A percentile compares a stretch with the other conserved stretches of the same genome.
Conservation (phyloP, 2,113 vertebrate species). For the Protomyctophum bolini region DNA sequence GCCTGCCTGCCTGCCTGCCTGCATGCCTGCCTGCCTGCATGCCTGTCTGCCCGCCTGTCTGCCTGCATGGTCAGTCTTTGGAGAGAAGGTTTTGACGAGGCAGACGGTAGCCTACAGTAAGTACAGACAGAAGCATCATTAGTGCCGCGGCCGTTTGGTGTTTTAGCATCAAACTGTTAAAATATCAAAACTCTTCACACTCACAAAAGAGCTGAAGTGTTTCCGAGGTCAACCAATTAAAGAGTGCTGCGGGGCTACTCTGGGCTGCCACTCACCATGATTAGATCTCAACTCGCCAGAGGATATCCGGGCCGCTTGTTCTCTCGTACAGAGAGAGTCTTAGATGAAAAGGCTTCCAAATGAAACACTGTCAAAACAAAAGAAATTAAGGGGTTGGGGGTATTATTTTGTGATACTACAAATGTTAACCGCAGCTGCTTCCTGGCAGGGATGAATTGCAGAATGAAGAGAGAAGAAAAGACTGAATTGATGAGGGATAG, state of each 20-base stretch:
- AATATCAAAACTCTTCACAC: too few relatives aligned
- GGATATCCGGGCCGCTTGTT: conserved; percentile 53
- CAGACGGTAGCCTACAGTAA: conserved; percentile 29
- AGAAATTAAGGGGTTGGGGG: background rate
- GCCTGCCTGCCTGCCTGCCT: background rate
- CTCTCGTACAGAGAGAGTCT: conserved; percentile 33
- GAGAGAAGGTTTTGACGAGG: conserved; percentile 44
- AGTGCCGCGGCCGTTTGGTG: conserved; percentile 27
- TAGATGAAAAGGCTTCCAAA: conserved; percentile 43
- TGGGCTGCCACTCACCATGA: conserved; percentile 57
- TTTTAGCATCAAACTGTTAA: conserved; percentile 35
- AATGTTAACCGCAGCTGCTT: conserved; percentile 32
- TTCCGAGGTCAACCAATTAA: conserved; percentile 67
- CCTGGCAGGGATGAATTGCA: conserved; percentile 8
- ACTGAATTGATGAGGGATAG: background rate
- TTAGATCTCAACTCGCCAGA: conserved; percentile 63
- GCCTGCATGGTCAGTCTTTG: too few relatives aligned
- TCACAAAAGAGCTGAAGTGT: conserved; percentile 43
- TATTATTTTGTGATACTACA: conserved; percentile 22
- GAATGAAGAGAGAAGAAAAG: background rate
- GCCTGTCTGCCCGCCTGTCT: too few relatives aligned
- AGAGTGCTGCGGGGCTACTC: conserved; percentile 48
- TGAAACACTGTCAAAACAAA: conserved; percentile 9
- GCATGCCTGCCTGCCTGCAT: too few relatives aligned
- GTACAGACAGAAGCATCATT: conserved; percentile 26